Conservation (phyloP, 1,140 invertebrate species). For the Habropoda laboriosa region DNA sequence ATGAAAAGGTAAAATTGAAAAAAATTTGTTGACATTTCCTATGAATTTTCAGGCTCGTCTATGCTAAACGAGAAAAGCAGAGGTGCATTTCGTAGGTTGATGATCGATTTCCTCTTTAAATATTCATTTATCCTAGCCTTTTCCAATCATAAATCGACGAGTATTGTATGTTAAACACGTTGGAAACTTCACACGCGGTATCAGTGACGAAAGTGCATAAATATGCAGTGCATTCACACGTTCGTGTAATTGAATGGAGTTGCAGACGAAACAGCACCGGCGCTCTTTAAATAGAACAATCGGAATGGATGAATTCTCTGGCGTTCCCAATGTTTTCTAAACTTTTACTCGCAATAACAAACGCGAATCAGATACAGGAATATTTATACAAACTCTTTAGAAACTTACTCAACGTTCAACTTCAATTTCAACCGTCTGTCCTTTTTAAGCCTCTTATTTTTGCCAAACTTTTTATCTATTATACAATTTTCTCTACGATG, state of each 20-base stretch:
- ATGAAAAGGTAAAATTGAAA: no score
- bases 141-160: background rate
- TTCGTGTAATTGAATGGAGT: constrained; percentile 35
- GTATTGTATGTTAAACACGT: constrained; percentile 51
- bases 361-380: no score
- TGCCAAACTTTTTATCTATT: no score
- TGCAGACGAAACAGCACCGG: background rate
- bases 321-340: background rate
- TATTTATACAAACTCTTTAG: no score
- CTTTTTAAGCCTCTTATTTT: no score
- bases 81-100: background rate
- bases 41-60: no score
- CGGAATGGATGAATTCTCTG: background rate
- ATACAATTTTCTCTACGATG: no score
- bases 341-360: background rate
- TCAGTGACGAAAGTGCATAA: constrained; percentile 36
- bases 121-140: constrained; percentile 14
- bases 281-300: constrained; percentile 27
- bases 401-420: no score
- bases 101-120: constrained; percentile 23
- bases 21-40: no score
- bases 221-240: constrained; percentile 32
- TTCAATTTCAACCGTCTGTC: no score
- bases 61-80: background rate
- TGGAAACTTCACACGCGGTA: background rate